Percentiles rank a stretch among this genome's conserved stretches.
Evolutionary conservation across 2,797 vertebrate species (phyloP).

Genomic region (Sebastes oblongus): DNA sequence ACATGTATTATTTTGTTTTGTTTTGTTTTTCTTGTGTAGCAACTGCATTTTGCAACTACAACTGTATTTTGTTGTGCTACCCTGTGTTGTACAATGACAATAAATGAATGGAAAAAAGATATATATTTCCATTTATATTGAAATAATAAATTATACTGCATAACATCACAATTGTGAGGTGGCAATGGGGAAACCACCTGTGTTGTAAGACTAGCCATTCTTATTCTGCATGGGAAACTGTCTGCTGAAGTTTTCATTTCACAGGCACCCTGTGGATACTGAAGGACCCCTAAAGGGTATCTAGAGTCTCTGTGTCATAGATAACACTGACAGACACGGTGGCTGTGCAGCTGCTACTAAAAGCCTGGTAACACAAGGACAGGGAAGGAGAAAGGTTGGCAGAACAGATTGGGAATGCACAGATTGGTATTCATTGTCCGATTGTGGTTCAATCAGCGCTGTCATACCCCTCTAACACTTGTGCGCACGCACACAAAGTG

Average conservation of each 20-base stretch:
- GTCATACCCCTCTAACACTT: conserved; percentile 36
- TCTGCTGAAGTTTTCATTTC: background rate
- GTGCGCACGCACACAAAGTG: conserved; percentile 7
- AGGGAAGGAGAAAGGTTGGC: conserved; percentile 22
- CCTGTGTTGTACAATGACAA: background rate
- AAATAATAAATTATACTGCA: background rate
- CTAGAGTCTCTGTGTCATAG: conserved; percentile 19
- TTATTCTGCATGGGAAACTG: background rate
- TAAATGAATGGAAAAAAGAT: background rate
- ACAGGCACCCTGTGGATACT: conserved; percentile 8
- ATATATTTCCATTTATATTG: background rate
- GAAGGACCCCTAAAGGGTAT: conserved; percentile 39
- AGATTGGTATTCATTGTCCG: conserved; percentile 58
- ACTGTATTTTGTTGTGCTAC: background rate
- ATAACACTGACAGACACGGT: conserved; percentile 27
- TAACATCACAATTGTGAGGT: background rate
- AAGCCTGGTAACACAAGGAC: conserved; percentile 37
- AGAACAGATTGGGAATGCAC: conserved; percentile 28
- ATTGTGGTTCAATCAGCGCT: conserved; percentile 48
- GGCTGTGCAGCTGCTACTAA: conserved; percentile 32
- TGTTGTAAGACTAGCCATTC: background rate
- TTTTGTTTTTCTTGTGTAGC: background rate
- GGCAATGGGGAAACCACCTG: background rate
- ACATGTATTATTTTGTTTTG: background rate
- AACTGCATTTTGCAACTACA: background rate